These are phyloP conservation scores for Rhyacophila evoluta DNA, from an alignment of 2,888 invertebrate species.

Conservation along the genomic window DNA sequence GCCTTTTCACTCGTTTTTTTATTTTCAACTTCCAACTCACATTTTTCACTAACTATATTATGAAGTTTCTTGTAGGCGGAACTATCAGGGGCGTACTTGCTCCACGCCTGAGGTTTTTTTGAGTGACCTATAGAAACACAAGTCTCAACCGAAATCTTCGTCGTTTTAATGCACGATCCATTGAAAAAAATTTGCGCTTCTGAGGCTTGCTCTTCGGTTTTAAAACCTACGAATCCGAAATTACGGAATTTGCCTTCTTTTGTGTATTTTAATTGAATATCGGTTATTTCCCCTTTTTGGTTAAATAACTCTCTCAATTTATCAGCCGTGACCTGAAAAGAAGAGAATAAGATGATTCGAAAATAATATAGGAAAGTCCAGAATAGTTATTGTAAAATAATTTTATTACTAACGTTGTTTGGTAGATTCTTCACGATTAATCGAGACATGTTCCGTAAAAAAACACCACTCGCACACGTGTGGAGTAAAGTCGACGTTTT, in stretches of 20 bases:
- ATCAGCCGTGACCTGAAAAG: slow-evolving; percentile 80
- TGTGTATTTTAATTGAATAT: slow-evolving; percentile 93
- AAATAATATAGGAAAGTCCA: not conserved
- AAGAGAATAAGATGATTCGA: not conserved
- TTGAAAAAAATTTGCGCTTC: slow-evolving; percentile 84
- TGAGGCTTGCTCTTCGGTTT: slow-evolving; percentile 82
- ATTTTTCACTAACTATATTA: slow-evolving; percentile 60
- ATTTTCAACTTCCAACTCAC: slow-evolving; percentile 54
- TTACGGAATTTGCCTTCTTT: slow-evolving; percentile 91
- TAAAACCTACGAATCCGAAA: slow-evolving; percentile 94
- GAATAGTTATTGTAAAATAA: not conserved
- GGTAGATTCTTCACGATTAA: slow-evolving; percentile 93
- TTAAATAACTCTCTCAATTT: slow-evolving; percentile 82
- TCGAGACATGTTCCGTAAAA: slow-evolving; percentile 76
- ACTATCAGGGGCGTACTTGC: slow-evolving; percentile 88
- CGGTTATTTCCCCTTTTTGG: slow-evolving; percentile 88
- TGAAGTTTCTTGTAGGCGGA: slow-evolving; percentile 72
- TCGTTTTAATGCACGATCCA: slow-evolving; percentile 86
- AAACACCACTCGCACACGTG: not conserved
- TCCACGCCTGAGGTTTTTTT: slow-evolving; percentile 90
- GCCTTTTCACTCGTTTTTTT: slow-evolving; percentile 61
- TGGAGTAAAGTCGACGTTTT: not conserved
- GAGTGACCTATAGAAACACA: slow-evolving; percentile 76
- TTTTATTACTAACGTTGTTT: slow-evolving; percentile 75
- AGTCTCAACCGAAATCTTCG: slow-evolving; percentile 81